A percentile compares a stretch with the other conserved stretches of the same genome.
These are phyloP conservation scores for Nannoperca obscura DNA, from an alignment of 2,797 vertebrate genomes.

Conservation along the genomic window DNA sequence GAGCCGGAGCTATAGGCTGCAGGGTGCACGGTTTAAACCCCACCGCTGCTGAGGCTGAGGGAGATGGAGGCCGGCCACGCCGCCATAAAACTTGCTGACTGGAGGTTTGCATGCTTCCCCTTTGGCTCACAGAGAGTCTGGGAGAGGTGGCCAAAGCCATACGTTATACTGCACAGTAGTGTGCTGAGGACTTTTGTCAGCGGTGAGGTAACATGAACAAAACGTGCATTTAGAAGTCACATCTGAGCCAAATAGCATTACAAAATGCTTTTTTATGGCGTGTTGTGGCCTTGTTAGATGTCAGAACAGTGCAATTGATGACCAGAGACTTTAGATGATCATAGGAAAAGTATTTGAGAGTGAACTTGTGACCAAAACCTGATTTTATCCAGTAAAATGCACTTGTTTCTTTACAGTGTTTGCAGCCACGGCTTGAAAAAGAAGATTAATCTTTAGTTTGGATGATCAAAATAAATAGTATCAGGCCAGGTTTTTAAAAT, in stretches of 20 bases:
- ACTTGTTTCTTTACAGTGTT: neutral
- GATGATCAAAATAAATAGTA: neutral
- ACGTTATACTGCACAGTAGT: slow-evolving; percentile 63
- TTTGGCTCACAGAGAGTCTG: slow-evolving; percentile 52
- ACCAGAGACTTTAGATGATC: slow-evolving; percentile 32
- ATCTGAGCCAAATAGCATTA: slow-evolving; percentile 43
- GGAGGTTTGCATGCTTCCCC: slow-evolving; percentile 56
- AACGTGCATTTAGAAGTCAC: slow-evolving; percentile 22
- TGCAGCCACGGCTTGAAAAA: neutral
- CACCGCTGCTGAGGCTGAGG: slow-evolving; percentile 73
- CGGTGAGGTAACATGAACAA: slow-evolving; percentile 65
- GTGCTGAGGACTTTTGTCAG: slow-evolving; percentile 49
- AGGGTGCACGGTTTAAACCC: slow-evolving; percentile 49
- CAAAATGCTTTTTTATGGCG: slow-evolving; percentile 51
- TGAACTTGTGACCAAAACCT: slow-evolving; percentile 4
- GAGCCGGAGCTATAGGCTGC: slow-evolving; percentile 71
- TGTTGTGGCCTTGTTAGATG: slow-evolving; percentile 63
- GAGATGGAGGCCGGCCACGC: slow-evolving; percentile 56
- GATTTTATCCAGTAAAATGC: slow-evolving; percentile 10
- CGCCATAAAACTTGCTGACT: slow-evolving; percentile 67
- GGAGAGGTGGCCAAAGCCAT: slow-evolving; percentile 46
- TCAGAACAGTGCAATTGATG: slow-evolving; percentile 41
- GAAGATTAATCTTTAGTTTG: neutral
- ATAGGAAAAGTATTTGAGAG: slow-evolving; percentile 37
- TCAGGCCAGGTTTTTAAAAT: too few species aligned